These are phyloP conservation scores for Embidobia sp. DNA, from an alignment of 2,888 invertebrate genomes.

Conservation along the genomic window DNA sequence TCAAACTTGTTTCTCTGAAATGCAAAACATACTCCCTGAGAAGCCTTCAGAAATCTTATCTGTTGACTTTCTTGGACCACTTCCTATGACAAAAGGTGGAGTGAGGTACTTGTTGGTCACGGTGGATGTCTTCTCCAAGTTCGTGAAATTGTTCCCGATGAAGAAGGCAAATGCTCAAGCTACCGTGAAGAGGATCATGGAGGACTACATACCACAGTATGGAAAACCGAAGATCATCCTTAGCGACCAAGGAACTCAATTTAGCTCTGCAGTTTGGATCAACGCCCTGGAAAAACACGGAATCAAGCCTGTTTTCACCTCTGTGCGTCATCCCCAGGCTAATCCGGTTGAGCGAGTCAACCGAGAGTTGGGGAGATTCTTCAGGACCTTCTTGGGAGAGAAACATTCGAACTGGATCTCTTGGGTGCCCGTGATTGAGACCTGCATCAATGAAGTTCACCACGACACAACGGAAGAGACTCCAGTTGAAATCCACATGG, in stretches of 20 bases:
- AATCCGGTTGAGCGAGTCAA: slow-evolving; percentile 8
- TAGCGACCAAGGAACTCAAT: too few species aligned
- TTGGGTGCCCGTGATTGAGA: slow-evolving; percentile 27
- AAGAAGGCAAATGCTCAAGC: slow-evolving; percentile 41
- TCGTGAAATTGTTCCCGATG: slow-evolving; percentile 18
- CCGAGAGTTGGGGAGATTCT: slow-evolving; percentile 12
- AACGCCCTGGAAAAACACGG: too few species aligned
- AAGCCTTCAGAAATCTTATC: slow-evolving; percentile 40
- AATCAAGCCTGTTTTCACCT: slow-evolving; percentile 1
- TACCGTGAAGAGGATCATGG: too few species aligned
- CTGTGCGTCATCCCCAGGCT: background rate
- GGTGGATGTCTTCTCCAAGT: slow-evolving; percentile 64
- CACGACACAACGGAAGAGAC: slow-evolving; percentile 37
- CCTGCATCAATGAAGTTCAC: slow-evolving; percentile 29
- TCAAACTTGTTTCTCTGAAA: background rate
- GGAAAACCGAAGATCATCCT: too few species aligned
- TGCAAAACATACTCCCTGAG: slow-evolving; percentile 12
- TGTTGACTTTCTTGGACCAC: slow-evolving; percentile 15
- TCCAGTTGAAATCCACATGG: slow-evolving; percentile 24
- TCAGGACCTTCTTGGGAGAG: background rate
- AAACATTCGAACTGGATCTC: slow-evolving; percentile 13
- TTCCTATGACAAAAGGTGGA: slow-evolving; percentile 25
- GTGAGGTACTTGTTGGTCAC: slow-evolving; percentile 44
- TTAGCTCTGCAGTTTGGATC: too few species aligned
- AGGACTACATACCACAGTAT: too few species aligned